Evolutionary conservation across 1,140 invertebrate species (phyloP), one percentile per base, ranked within the genome.

Genomic region (Heterodera carotae): DNA sequence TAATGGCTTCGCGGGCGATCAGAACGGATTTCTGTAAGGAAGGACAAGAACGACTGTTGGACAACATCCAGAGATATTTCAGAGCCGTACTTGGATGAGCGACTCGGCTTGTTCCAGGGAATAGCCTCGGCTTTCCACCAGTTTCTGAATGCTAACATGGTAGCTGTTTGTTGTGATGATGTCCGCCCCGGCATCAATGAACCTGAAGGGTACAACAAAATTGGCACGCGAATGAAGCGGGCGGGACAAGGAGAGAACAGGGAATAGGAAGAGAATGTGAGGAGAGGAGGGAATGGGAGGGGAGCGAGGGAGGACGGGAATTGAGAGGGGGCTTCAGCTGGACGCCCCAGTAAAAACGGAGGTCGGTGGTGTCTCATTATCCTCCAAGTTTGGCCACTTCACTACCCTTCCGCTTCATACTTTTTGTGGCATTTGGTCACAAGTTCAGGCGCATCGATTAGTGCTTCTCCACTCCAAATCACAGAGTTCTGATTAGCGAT

Each of bases 131-230:
- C 93, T 91, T 84, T 92, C 90, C 77, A 90, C 89, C 84, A 94
- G 93, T 0, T 93, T 93, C 29, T 91, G 90, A 60, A 94, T 89
- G 15, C 92, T 93, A 0, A 94, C 93, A 89, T 96, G 94, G 86
- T 96, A 97, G 2, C 93, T 94, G 76, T 93, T 93, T 6, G 93
- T 94, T 78, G 92, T 91, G 64, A 96, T 92, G 36, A 95, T 89
- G 84, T 95, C 91, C 22, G 93, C 92, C 2, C 94, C 94, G 83
- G 92, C 93, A 92, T 89, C 80, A 88, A 89, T 76, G 71, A 86
- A 84, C 22, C 83, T 84, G 29, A 72, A 83, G 25, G 25, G 2
- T 75, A 18, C 8, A 27, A 66, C 4, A n/a, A 34, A 34, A 66
- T 1, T 2, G 62, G 2, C 29, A 66, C 29, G 62, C 27, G 60